Evolutionary conservation across 2,888 invertebrate genomes (phyloP).

Genomic region (Zhuqinia jingwanae): DNA sequence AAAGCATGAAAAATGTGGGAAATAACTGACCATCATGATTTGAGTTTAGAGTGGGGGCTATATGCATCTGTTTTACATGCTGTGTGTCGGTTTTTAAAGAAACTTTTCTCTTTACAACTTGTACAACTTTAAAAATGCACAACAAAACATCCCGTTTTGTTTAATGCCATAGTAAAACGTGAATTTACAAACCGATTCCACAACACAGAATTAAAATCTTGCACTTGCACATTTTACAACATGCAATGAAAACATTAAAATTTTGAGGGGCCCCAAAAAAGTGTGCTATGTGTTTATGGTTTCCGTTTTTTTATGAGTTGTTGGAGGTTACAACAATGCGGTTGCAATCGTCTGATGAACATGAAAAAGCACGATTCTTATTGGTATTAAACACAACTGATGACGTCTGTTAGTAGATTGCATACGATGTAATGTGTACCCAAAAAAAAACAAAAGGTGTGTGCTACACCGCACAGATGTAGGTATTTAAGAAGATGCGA

Average conservation of each 20-base stretch:
- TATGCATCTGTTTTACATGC: background rate
- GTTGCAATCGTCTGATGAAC: constrained; percentile 57
- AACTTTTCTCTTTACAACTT: too few relatives aligned
- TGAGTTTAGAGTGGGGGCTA: background rate
- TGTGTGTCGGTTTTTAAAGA: background rate
- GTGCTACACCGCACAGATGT: too few relatives aligned
- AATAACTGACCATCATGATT: constrained; percentile 3
- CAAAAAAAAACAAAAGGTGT: background rate
- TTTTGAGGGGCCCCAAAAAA: background rate
- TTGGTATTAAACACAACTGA: constrained; percentile 49
- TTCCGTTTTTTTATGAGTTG: constrained; percentile 58
- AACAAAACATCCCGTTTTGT: background rate
- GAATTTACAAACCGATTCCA: constrained; percentile 1
- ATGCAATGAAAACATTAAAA: constrained; percentile 17
- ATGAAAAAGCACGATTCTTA: constrained; percentile 64
- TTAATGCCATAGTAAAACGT: background rate
- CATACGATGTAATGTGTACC: background rate
- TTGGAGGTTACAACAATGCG: constrained; percentile 53
- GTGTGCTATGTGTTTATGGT: constrained; percentile 30
- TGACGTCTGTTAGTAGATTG: constrained; percentile 14
- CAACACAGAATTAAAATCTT: background rate
- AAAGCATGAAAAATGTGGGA: background rate
- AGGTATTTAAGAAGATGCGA: background rate
- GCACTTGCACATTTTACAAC: background rate
- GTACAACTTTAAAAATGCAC: too few relatives aligned